phyloP scores from a whole-genome alignment of 2,888 invertebrate species.

The Hypena proboscidalis region DNA sequence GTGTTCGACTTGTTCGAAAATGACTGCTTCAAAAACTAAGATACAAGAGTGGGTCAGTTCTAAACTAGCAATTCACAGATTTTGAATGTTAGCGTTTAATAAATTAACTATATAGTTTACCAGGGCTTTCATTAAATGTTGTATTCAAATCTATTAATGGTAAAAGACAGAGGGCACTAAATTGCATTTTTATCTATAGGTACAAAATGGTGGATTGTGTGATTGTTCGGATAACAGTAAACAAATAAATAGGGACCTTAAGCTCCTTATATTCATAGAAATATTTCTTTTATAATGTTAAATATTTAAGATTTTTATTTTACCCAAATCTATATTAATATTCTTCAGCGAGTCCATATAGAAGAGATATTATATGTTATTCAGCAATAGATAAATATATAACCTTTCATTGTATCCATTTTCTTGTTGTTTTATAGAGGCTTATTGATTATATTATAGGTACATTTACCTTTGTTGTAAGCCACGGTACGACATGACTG shows the following conservation, averaged over 20 bases:
- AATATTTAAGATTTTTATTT: conserved; percentile 2
- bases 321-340: not conserved
- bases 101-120: conserved; percentile 22
- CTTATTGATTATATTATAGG: conserved; percentile 23
- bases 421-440: conserved; percentile 22
- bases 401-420: conserved; percentile 5
- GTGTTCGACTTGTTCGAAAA: too few relatives aligned
- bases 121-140: conserved; percentile 36
- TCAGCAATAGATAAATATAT: conserved; percentile 6
- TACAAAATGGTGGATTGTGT: conserved; percentile 19
- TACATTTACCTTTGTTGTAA: conserved; percentile 17
- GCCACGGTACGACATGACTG: conserved; percentile 2
- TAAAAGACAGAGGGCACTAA: conserved; percentile 62
- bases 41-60: too few relatives aligned
- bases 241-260: not conserved
- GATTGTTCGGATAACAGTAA: conserved; percentile 5
- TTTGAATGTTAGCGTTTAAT: conserved; percentile 10
- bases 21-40: too few relatives aligned
- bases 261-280: not conserved
- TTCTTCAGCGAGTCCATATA: not conserved
- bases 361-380: not conserved
- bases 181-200: conserved; percentile 55
- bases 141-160: conserved; percentile 17
- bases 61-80: conserved; percentile 1
- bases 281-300: not conserved